A percentile compares a stretch with the other conserved stretches of the same genome.
These are phyloP conservation scores for Anguilla marmorata DNA, from an alignment of 2,797 vertebrate species.

Conservation along the genomic window DNA sequence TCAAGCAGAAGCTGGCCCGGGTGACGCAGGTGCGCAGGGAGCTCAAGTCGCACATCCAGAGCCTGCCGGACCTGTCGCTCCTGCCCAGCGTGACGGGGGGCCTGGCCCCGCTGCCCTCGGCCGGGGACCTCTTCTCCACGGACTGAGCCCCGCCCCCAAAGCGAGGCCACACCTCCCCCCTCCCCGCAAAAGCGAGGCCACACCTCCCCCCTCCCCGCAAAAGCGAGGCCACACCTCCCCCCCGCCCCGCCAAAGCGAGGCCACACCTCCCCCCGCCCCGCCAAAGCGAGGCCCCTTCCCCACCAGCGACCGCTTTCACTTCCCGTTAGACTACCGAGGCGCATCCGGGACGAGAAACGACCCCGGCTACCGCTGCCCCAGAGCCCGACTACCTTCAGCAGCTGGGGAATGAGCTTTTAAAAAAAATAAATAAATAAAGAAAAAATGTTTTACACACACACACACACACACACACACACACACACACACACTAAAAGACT, in stretches of 20 bases:
- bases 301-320: neutral
- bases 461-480: too few relatives aligned
- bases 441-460: neutral
- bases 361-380: neutral
- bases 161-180: constrained; percentile 37
- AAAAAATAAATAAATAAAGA: neutral
- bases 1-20: constrained; percentile 95
- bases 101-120: constrained; percentile 92
- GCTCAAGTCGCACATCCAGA: constrained; percentile 98
- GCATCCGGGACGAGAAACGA: neutral
- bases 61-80: constrained; percentile 93
- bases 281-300: constrained; percentile 21
- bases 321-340: constrained; percentile 9
- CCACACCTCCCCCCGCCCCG: constrained; percentile 11
- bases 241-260: constrained; percentile 33
- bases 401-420: neutral
- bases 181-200: constrained; percentile 15
- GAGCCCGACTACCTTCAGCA: neutral
- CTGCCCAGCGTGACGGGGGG: constrained; percentile 95
- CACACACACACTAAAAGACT: neutral
- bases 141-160: constrained; percentile 73
- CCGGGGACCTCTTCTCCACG: constrained; percentile 97
- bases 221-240: constrained; percentile 35
- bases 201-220: constrained; percentile 22
- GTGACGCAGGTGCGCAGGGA: constrained; percentile 98